Evolutionary conservation across 2,888 invertebrate species (phyloP), one percentile per base, ranked within the genome.

Genomic region (Leptopilina syphax): DNA sequence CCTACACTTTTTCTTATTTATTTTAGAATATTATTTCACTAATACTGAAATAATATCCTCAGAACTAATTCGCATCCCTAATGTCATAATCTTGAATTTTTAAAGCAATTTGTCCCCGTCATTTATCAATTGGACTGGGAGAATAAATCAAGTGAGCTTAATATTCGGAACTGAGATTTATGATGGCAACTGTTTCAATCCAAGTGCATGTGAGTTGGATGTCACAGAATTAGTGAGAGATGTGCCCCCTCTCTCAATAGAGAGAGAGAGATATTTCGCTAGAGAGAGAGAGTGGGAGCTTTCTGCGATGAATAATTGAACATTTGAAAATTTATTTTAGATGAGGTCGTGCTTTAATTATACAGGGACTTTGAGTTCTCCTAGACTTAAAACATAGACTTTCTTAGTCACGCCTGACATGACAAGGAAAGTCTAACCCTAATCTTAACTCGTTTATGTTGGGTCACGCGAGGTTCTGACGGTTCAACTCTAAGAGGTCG

Each of bases 371-470:
- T 70, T 34, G 8, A 54, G 54, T 13, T 50, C 54, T 44, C 7
- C 54, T 54, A 8, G 54, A 70, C 34, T 54, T 54, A 57, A 47
- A 57, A n/a, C 34, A 34, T 70, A 54, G 67, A 44, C 27, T 57
- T 54, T 70, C 34, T 57, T 13, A 70, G 70, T 27, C 70, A 27
- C 13, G 54, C 54, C 70, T 70, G 70, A 70, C 54, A 70, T 54
- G 34, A 57, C 70, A 27, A 70, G 54, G 70, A 70, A n/a, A 70
- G 27, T 70, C 34, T 70, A 27, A 70, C 50, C n/a, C 70, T 70
- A 70, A 70, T 70, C 70, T 54, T 70, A 44, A 54, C 54, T 83
- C 78, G 81, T 80, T 82, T 81, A 78, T 80, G 65, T 44, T 60
- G 41, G 67, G 80, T 78, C 79, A 73, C 81, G 65, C 66, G 68